Evolutionary conservation across 2,797 vertebrate genomes (phyloP).

Genomic region (Molossus molossus): DNA sequence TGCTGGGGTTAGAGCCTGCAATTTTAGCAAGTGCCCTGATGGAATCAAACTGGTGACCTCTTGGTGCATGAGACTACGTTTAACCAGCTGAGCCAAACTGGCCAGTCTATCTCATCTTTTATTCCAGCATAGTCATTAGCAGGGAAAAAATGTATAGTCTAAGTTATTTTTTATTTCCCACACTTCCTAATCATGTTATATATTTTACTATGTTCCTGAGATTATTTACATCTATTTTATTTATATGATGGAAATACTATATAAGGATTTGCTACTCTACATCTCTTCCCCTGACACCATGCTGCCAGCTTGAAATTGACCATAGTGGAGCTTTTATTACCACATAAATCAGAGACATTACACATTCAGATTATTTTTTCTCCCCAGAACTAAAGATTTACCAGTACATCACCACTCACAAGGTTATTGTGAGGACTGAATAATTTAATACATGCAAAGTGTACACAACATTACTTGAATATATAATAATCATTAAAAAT

Average conservation of each 20-base stretch:
- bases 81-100: too few relatives aligned
- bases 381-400: neutral
- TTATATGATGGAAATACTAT: neutral
- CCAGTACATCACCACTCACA: neutral
- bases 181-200: neutral
- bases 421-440: neutral
- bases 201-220: neutral
- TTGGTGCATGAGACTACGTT: too few relatives aligned
- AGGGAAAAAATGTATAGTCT: neutral
- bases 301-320: neutral
- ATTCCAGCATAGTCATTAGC: neutral
- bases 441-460: neutral
- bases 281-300: neutral
- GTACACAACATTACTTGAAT: neutral
- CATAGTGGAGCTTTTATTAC: neutral
- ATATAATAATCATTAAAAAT: neutral
- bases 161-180: neutral
- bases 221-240: neutral
- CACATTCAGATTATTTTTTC: neutral
- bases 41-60: too few relatives aligned
- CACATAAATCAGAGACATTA: neutral
- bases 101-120: neutral
- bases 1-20: too few relatives aligned
- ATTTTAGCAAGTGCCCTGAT: too few relatives aligned
- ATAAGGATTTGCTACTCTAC: neutral